Base-by-base conservation (phyloP, 2,888 invertebrate species). In the Himalopsyche anomala region DNA sequence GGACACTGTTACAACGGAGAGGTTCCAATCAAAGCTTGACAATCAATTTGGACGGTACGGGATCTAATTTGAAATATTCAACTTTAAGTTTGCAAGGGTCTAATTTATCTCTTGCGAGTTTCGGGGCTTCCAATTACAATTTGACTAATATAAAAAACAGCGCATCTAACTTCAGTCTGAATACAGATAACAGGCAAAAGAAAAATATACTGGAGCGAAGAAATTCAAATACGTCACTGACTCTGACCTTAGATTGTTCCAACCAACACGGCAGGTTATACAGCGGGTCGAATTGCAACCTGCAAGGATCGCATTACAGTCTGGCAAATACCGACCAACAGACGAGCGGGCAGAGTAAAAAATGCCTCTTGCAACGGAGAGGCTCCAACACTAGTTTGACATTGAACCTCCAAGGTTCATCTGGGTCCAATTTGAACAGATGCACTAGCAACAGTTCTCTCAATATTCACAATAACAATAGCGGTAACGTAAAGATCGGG, bases 331-430 rank as follows among this genome's bases (percentile, higher is more conserved):
- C 93, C 40, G 90, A 89, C 54, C 86, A 86, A 62, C 81, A 45
- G 38, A 45, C 83, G 74, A 54, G 28, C 0, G 42, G 84, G 40
- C 84, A 89, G 87, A 84, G 89, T 88, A 92, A 93, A 28, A 96
- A 96, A 90, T 96, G 96, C 87, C 91, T 96, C 17, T 90, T 97
- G 15, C 96, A 97, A 89, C 94, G 98, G 40, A 94, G 98, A 28
- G 97, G 97, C 0, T 97, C 97, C 0, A 97, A 97, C 90, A 97
- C 97, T 45, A 97, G 97, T 89, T 92, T 98, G 11, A 97, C 97
- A 0, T 94, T 98, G 84, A 97, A 97, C 90, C 93, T 97, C 79
- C 93, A 93, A 54, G 90, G 94, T 0, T 86, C 88, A 5, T 87
- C 87, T 11, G 87, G 54, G 89, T 91, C 92, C 3, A 92, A 91